Conservation (phyloP, 2,113 vertebrate species). For the Rhinolophus sinicus region DNA sequence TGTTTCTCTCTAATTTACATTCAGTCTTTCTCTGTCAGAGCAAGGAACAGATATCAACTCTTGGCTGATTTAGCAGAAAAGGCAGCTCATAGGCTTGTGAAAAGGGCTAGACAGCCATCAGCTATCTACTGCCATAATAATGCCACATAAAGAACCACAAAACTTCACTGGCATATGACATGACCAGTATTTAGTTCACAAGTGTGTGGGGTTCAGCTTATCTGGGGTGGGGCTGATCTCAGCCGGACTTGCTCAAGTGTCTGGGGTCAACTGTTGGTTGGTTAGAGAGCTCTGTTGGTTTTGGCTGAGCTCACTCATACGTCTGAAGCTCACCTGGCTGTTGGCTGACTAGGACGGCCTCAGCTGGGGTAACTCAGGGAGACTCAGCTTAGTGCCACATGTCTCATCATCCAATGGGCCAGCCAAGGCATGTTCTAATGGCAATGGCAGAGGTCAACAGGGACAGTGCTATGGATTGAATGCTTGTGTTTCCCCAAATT, state of each 20-base stretch:
- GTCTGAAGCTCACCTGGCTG: not conserved
- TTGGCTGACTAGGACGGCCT: not conserved
- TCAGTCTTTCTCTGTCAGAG: not conserved
- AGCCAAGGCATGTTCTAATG: not conserved
- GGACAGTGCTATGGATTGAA: not conserved
- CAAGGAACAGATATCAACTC: not conserved
- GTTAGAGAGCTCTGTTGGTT: slow-evolving; percentile 35
- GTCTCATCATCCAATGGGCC: not conserved
- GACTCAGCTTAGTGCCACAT: not conserved
- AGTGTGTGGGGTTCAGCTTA: not conserved
- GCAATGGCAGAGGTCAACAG: not conserved
- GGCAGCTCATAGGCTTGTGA: not conserved
- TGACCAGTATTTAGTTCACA: not conserved
- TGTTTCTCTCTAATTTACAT: not conserved
- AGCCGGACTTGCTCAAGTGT: not conserved
- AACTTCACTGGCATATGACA: not conserved
- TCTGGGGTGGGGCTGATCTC: not conserved
- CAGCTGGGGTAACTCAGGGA: not conserved
- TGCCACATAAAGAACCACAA: not conserved
- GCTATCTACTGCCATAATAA: not conserved
- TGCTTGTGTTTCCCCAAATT: not conserved
- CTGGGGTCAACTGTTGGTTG: not conserved
- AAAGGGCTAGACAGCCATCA: not conserved
- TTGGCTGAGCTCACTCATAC: not conserved
- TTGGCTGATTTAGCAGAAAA: not conserved